These are phyloP conservation scores for Montipora sp. DNA, from an alignment of 64 coral and sea anemone species.

Conservation along the genomic window DNA sequence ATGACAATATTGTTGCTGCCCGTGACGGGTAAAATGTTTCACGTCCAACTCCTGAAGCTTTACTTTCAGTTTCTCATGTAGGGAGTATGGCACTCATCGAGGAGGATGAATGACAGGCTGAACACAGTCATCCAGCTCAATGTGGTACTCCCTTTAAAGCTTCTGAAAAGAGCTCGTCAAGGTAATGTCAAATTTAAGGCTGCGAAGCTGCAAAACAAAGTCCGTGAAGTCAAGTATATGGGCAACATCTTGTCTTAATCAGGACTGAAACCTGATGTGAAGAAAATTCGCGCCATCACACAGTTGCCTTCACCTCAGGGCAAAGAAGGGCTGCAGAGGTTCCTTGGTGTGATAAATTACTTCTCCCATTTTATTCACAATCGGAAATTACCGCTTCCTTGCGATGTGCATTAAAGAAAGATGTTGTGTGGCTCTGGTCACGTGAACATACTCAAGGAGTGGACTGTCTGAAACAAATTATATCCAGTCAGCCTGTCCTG, in stretches of 20 bases:
- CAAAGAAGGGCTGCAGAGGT: background rate
- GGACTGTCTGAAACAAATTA: background rate
- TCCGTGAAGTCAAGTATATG: constrained; percentile 28
- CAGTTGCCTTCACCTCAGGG: background rate
- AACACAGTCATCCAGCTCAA: too few relatives aligned
- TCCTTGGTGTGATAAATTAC: background rate
- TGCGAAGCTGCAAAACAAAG: background rate
- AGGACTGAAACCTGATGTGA: constrained; percentile 41
- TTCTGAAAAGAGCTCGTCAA: background rate
- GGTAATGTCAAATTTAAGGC: background rate
- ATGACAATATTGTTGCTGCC: constrained; percentile 16
- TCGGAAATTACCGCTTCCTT: constrained; percentile 19
- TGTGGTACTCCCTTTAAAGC: too few relatives aligned
- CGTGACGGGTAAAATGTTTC: background rate
- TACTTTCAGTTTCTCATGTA: too few relatives aligned
- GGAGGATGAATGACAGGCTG: too few relatives aligned
- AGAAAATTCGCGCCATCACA: constrained; percentile 33
- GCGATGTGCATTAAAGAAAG: background rate
- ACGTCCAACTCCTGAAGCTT: too few relatives aligned
- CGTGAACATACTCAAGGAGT: background rate
- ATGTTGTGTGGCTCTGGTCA: background rate
- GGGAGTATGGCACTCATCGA: too few relatives aligned
- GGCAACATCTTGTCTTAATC: constrained; percentile 55
- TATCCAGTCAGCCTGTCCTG: constrained; percentile 5
- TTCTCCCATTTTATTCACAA: too few relatives aligned